These are phyloP conservation scores for Anser brachyrhynchus DNA, from an alignment of 2,113 vertebrate genomes.

Conservation along the genomic window DNA sequence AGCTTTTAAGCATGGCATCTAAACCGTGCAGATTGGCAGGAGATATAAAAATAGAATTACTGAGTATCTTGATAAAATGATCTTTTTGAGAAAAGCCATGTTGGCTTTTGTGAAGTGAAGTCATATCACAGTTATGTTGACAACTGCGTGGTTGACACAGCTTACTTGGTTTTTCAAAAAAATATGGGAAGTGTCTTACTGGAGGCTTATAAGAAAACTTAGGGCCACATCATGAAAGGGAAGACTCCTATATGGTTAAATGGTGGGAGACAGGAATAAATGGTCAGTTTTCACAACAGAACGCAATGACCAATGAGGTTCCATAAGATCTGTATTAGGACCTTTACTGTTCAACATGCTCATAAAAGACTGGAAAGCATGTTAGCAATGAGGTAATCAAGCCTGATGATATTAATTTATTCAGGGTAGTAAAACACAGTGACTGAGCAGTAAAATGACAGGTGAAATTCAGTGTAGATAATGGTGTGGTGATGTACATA, in stretches of 20 bases:
- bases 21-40: background rate
- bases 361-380: background rate
- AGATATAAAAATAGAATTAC: background rate
- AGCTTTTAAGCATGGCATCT: background rate
- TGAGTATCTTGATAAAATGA: background rate
- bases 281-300: background rate
- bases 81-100: background rate
- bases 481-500: background rate
- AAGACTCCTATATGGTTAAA: background rate
- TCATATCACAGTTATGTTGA: background rate
- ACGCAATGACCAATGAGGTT: background rate
- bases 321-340: background rate
- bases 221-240: rapidly evolving
- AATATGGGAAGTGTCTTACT: background rate
- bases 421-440: slow-evolving; percentile 30
- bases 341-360: background rate
- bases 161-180: background rate
- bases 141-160: background rate
- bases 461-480: slow-evolving; percentile 26
- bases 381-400: slow-evolving; percentile 4
- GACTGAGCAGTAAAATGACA: slow-evolving; percentile 45
- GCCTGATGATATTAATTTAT: slow-evolving; percentile 39
- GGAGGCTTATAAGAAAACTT: background rate
- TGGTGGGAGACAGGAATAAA: background rate
- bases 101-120: background rate